Evolutionary conservation across 2,888 invertebrate species (phyloP).

Genomic region (Listrodromus nycthemerus): DNA sequence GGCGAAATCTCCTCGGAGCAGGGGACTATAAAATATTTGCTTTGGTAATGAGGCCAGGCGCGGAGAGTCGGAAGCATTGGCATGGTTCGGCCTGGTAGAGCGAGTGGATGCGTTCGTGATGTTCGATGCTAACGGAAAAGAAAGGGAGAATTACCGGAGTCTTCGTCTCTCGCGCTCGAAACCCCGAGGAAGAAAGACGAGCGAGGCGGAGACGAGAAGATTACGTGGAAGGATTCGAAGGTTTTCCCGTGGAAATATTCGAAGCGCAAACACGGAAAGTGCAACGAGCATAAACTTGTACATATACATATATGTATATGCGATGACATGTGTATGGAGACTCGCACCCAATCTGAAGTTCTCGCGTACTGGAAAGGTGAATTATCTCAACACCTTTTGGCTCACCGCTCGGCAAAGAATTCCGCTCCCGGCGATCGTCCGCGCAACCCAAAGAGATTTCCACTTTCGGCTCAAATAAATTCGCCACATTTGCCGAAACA

Average conservation of each 20-base stretch:
- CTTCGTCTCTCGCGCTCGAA: background rate
- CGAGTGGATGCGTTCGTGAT: constrained; percentile 41
- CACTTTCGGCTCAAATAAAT: background rate
- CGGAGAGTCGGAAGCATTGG: constrained; percentile 73
- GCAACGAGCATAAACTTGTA: constrained; percentile 36
- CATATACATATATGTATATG: background rate
- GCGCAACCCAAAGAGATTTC: background rate
- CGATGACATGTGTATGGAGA: background rate
- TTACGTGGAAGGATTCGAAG: constrained; percentile 45
- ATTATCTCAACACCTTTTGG: constrained; percentile 78
- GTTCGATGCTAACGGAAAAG: constrained; percentile 33
- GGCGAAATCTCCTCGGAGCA: constrained; percentile 70
- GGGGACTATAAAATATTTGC: constrained; percentile 84
- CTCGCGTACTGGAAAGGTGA: constrained; percentile 72
- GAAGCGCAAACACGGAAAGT: constrained; percentile 81
- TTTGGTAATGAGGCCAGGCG: constrained; percentile 83
- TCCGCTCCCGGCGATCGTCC: background rate
- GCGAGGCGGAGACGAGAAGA: constrained; percentile 13
- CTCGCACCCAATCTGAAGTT: constrained; percentile 38
- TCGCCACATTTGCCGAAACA: background rate
- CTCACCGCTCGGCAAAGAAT: constrained; percentile 4
- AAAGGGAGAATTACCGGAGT: constrained; percentile 31
- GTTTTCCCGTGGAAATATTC: constrained; percentile 70
- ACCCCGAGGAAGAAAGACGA: constrained; percentile 7
- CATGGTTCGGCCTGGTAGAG: constrained; percentile 73